These are phyloP conservation scores for Hydrotaea diabolus DNA, from an alignment of 2,888 invertebrate species.

Conservation along the genomic window DNA sequence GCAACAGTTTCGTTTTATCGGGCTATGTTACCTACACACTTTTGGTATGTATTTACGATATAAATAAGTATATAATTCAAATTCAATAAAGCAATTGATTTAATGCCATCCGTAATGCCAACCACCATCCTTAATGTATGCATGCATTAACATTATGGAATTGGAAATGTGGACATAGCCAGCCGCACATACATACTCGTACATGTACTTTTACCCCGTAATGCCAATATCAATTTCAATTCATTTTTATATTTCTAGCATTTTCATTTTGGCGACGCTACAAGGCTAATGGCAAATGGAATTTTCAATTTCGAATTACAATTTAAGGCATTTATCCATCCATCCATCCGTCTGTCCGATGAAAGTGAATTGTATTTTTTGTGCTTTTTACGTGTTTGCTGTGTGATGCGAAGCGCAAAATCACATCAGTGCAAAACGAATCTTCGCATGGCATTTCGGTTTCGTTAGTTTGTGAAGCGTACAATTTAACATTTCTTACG, in stretches of 20 bases:
- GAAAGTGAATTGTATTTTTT: background rate
- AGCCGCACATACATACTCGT: no score
- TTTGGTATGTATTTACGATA: no score
- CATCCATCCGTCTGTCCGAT: background rate
- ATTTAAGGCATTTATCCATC: constrained; percentile 13
- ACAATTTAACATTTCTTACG: no score
- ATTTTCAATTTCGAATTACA: constrained; percentile 13
- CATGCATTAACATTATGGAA: no score
- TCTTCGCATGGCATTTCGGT: background rate
- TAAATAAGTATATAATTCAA: no score
- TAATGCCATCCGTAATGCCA: no score
- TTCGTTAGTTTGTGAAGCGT: background rate
- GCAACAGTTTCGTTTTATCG: no score
- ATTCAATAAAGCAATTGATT: no score
- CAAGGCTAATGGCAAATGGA: constrained; percentile 9
- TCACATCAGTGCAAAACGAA: background rate
- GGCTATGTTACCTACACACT: no score
- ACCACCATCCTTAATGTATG: no score
- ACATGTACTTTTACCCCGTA: no score
- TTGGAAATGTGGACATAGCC: no score
- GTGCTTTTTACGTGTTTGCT: background rate
- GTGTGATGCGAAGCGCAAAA: background rate
- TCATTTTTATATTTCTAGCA: constrained; percentile 5
- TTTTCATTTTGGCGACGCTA: constrained; percentile 17
- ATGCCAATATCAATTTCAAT: background rate